Base-by-base conservation (phyloP, 2,888 invertebrate genomes). In the Pantelozetes paolii region DNA sequence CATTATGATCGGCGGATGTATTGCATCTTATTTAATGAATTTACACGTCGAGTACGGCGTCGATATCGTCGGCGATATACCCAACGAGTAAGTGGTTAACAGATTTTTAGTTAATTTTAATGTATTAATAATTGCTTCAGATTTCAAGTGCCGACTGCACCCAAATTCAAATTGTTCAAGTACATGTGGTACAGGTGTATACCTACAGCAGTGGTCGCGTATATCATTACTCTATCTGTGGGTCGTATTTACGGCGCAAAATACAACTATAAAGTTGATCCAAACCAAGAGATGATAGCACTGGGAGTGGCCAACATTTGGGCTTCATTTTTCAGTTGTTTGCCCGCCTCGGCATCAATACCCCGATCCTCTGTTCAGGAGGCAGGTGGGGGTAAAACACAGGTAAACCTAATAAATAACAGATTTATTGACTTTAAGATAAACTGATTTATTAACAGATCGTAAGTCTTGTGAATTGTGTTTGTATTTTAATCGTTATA, bases 311-410 rank as follows among this genome's bases (percentile, higher is more conserved):
- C 80, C 28, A 80, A 84, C 78, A 76, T 82, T 9, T 72, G 83
- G 40, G 80, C 83, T 26, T 83, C 85, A 0, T 82, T 84, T 78
- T 84, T 85, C 79, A 81, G 82, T 5, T 82, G 83, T 72, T 83
- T 83, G 77, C 82, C 83, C 2, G 80, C 82, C 13, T 82, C 83
- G 13, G 84, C 83, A 23, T 85, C 85, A 0, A 79, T 85, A 69
- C 84, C 85, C 11, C 79, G 85, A 72, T 84, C 84, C 76, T 79
- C 85, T 26, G 91, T 95, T 72, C 94, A 94, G 80, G 89, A 91
- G 79, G 86, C 88, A 78, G 91, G 91, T 0, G 95, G 95, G 13
- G 91, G 92, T 45, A 90, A 88, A 80, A 92, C 94, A 84, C 36
- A 75, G 18, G 54, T 48, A 59, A n/a, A n/a, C n/a, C 26, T 42